Percentiles rank a stretch among this genome's conserved stretches.
phyloP scores from a whole-genome alignment of 2,113 vertebrate genomes.

The Camelus dromedarius region DNA sequence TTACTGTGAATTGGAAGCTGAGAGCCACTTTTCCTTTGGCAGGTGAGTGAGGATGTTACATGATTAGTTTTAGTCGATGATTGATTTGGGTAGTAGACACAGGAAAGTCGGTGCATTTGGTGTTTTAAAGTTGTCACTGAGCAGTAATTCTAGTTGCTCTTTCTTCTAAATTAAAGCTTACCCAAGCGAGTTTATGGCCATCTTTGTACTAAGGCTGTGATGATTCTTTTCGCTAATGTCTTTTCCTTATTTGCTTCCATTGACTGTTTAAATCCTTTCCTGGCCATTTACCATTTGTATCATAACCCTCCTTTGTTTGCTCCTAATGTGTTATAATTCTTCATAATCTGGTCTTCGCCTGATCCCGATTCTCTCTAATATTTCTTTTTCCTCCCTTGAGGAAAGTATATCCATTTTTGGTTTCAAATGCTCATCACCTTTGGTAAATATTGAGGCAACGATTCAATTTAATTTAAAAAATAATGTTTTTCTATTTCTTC shows the following conservation, averaged over 20 bases:
- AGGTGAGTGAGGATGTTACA: neutral
- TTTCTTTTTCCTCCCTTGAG: conserved; percentile 71
- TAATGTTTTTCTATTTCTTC: conserved; percentile 77
- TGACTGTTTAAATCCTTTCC: conserved; percentile 51
- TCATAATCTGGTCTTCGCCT: conserved; percentile 66
- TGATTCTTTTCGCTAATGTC: conserved; percentile 17
- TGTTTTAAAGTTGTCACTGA: conserved; percentile 2
- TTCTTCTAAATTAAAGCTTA: conserved; percentile 29
- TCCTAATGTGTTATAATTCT: conserved; percentile 63
- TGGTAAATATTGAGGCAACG: conserved; percentile 70
- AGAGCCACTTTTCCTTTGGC: neutral
- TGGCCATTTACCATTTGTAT: conserved; percentile 50
- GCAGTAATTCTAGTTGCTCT: neutral
- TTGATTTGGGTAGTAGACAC: neutral
- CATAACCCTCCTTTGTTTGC: conserved; percentile 55
- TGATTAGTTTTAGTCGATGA: neutral
- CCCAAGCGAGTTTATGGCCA: neutral
- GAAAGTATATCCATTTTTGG: conserved; percentile 72
- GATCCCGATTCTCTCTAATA: conserved; percentile 70
- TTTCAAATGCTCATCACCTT: conserved; percentile 66
- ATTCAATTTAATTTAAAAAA: conserved; percentile 81
- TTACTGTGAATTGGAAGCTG: neutral
- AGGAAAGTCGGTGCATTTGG: neutral
- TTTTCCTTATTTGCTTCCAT: conserved; percentile 47
- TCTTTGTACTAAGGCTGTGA: neutral